These are phyloP conservation scores for Dallia pectoralis DNA, from an alignment of 2,797 vertebrate genomes.

Conservation along the genomic window DNA sequence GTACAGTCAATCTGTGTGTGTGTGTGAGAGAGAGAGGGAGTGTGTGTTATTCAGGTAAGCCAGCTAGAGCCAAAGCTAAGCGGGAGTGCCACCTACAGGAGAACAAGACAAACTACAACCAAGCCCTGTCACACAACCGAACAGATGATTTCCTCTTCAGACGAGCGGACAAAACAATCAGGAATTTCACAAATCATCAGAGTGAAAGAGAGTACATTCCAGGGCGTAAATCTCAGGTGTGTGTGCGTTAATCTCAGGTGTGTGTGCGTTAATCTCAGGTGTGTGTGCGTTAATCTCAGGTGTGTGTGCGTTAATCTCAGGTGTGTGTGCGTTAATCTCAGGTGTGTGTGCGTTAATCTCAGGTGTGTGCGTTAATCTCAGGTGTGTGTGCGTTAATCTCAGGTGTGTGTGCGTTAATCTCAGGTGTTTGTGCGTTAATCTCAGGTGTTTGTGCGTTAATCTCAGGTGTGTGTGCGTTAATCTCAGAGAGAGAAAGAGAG, in stretches of 20 bases:
- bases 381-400: too few relatives aligned
- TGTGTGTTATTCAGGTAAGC: constrained; percentile 29
- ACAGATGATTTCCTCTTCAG: background rate
- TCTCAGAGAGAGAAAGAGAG: too few relatives aligned
- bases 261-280: too few relatives aligned
- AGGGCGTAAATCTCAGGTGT: background rate
- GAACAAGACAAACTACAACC: constrained; percentile 31
- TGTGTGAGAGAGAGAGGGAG: constrained; percentile 8
- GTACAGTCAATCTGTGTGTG: constrained; percentile 57
- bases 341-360: too few relatives aligned
- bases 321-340: too few relatives aligned
- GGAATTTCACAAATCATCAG: background rate
- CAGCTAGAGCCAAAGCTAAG: constrained; percentile 35
- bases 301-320: too few relatives aligned
- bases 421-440: too few relatives aligned
- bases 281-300: too few relatives aligned
- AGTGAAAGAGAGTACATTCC: background rate
- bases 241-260: background rate
- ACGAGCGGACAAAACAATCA: background rate
- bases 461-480: too few relatives aligned
- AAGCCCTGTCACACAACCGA: background rate
- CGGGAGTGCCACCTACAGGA: constrained; percentile 55
- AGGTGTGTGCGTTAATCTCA: too few relatives aligned
- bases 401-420: too few relatives aligned
- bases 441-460: too few relatives aligned